These are phyloP conservation scores for Eupsittula cactorum DNA, from an alignment of 2,113 vertebrate species.

Conservation along the genomic window DNA sequence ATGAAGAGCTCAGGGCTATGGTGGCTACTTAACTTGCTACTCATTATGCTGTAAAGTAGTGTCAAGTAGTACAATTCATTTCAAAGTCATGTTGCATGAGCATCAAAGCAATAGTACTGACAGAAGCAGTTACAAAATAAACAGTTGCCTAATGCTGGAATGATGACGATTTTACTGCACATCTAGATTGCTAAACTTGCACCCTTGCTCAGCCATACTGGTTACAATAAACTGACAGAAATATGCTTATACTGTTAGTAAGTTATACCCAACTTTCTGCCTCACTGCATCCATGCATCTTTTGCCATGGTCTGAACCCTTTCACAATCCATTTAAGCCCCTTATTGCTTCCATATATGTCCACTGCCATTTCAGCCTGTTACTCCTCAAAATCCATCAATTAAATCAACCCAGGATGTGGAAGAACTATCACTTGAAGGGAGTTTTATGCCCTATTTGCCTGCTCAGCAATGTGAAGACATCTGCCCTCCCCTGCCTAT, in stretches of 20 bases:
- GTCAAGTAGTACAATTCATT: background rate
- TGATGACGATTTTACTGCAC: background rate
- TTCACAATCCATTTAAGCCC: background rate
- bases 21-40: background rate
- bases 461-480: slow-evolving; percentile 11
- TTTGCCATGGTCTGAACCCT: background rate
- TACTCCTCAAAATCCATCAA: background rate
- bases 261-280: background rate
- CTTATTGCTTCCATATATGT: background rate
- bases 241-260: background rate
- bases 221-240: background rate
- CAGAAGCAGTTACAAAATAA: background rate
- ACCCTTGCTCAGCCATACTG: background rate
- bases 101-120: background rate
- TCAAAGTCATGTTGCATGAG: background rate
- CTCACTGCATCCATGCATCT: background rate
- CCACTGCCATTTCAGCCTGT: background rate
- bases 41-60: background rate
- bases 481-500: background rate
- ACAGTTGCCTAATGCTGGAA: background rate
- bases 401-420: background rate
- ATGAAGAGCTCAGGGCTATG: fast-evolving
- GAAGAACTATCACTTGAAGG: background rate
- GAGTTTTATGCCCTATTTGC: slow-evolving; percentile 9
- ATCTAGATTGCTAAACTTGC: background rate